Percentiles rank a stretch among this genome's conserved stretches.
These are phyloP conservation scores for Heterodera schachtii DNA, from an alignment of 1,140 invertebrate species.

Conservation along the genomic window DNA sequence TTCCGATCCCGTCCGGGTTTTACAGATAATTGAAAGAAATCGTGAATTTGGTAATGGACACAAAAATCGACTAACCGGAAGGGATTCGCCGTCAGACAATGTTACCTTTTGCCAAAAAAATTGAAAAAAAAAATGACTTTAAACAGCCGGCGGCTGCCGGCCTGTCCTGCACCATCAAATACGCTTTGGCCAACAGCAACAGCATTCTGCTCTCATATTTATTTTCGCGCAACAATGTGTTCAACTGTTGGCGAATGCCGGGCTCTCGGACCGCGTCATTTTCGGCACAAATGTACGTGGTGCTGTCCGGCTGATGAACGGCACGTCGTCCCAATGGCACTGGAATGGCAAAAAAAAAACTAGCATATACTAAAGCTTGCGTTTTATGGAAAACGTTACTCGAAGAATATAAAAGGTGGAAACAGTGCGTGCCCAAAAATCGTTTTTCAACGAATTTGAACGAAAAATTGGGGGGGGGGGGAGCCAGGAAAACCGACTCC, in stretches of 20 bases:
- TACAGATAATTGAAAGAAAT: too few relatives aligned
- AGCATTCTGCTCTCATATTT: slow-evolving; percentile 48
- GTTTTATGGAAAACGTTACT: too few relatives aligned
- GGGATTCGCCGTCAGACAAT: slow-evolving; percentile 44
- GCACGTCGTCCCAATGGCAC: slow-evolving; percentile 38
- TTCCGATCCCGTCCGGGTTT: too few relatives aligned
- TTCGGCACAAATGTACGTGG: slow-evolving; percentile 22
- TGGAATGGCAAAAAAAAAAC: too few relatives aligned
- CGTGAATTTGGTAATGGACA: slow-evolving; percentile 43
- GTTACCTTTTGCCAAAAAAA: too few relatives aligned
- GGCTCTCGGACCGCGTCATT: slow-evolving; percentile 20
- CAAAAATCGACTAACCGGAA: slow-evolving; percentile 43
- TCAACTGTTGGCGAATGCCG: slow-evolving; percentile 28
- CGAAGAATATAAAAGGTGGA: too few relatives aligned
- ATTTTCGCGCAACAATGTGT: slow-evolving; percentile 29
- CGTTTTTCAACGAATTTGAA: too few relatives aligned
- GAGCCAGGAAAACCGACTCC: slow-evolving; percentile 46
- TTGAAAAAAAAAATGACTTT: background rate
- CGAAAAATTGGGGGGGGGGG: too few relatives aligned
- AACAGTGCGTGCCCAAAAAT: too few relatives aligned
- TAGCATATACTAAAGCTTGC: too few relatives aligned
- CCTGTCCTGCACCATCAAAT: slow-evolving; percentile 51
- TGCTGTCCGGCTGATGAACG: slow-evolving; percentile 34
- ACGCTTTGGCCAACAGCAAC: slow-evolving; percentile 46
- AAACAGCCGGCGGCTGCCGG: slow-evolving; percentile 43